Conservation (phyloP, 2,113 vertebrate species). For the Scophthalmus maximus region DNA sequence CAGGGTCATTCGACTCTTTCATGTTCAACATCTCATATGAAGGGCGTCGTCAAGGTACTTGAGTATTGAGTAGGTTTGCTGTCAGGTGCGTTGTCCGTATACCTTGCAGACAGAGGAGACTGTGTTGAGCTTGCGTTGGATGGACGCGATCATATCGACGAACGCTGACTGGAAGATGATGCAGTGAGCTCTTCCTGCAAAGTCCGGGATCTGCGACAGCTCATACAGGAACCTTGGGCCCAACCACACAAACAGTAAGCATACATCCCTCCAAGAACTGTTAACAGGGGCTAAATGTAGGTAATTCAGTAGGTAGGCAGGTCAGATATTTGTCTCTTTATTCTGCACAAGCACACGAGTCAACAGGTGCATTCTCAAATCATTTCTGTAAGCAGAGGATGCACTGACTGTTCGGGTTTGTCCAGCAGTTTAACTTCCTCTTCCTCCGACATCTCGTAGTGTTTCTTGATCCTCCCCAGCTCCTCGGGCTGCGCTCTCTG, state of each 20-base stretch:
- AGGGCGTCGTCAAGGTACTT: background rate
- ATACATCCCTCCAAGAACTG: background rate
- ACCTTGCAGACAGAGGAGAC: slow-evolving; percentile 89
- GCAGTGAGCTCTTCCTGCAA: slow-evolving; percentile 89
- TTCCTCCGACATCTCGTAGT: slow-evolving; percentile 89
- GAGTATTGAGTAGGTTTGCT: background rate
- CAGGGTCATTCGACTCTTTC: background rate
- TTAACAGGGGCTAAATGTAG: background rate
- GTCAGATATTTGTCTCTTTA: background rate
- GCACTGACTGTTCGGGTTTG: slow-evolving; percentile 96
- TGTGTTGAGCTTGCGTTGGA: slow-evolving; percentile 88
- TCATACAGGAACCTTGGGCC: slow-evolving; percentile 92
- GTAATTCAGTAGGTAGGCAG: no score
- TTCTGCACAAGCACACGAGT: no score
- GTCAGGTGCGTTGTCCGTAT: slow-evolving; percentile 12
- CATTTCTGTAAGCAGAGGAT: slow-evolving; percentile 12
- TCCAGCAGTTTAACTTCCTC: slow-evolving; percentile 93
- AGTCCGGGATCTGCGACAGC: slow-evolving; percentile 94
- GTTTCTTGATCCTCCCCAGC: slow-evolving; percentile 89
- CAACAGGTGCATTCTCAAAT: background rate
- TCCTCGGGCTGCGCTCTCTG: slow-evolving; percentile 95
- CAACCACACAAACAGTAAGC: background rate
- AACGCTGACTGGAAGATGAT: slow-evolving; percentile 94
- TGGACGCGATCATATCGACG: slow-evolving; percentile 85
- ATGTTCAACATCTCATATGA: background rate